phyloP scores from a whole-genome alignment of 2,888 invertebrate genomes.

The Synergus japonicus region DNA sequence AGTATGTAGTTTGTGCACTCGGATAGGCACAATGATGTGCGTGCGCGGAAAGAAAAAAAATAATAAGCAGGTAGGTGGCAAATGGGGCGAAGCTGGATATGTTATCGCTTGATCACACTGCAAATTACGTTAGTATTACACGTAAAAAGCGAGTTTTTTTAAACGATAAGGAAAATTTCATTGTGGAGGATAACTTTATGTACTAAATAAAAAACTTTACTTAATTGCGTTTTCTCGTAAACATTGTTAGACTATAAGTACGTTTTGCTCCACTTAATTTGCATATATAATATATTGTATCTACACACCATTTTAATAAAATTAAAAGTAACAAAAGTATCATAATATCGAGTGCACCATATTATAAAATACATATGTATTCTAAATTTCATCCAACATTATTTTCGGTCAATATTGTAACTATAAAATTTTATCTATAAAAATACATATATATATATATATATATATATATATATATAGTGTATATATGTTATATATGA shows the following conservation, averaged over 20 bases:
- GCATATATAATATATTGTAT: neutral
- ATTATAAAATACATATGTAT: no score
- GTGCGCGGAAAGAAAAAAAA: slow-evolving; percentile 23
- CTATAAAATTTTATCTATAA: neutral
- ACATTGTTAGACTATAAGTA: neutral
- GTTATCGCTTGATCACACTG: slow-evolving; percentile 33
- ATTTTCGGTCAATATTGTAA: no score
- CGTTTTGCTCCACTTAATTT: neutral
- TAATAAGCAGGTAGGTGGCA: slow-evolving; percentile 39
- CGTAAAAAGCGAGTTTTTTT: slow-evolving; percentile 24
- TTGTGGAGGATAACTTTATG: neutral
- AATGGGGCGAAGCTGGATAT: slow-evolving; percentile 27
- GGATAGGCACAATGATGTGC: slow-evolving; percentile 28
- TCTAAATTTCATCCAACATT: no score
- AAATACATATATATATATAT: no score
- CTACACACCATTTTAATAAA: neutral
- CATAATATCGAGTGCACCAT: no score
- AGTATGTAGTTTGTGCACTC: slow-evolving; percentile 41
- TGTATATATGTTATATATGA: neutral
- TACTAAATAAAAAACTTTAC: neutral
- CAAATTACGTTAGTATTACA: slow-evolving; percentile 38
- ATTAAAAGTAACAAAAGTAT: neutral
- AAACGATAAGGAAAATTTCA: slow-evolving; percentile 14
- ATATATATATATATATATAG: neutral
- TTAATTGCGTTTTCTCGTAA: neutral